phyloP scores from a whole-genome alignment of 2,113 vertebrate genomes.

The Lynx canadensis region DNA sequence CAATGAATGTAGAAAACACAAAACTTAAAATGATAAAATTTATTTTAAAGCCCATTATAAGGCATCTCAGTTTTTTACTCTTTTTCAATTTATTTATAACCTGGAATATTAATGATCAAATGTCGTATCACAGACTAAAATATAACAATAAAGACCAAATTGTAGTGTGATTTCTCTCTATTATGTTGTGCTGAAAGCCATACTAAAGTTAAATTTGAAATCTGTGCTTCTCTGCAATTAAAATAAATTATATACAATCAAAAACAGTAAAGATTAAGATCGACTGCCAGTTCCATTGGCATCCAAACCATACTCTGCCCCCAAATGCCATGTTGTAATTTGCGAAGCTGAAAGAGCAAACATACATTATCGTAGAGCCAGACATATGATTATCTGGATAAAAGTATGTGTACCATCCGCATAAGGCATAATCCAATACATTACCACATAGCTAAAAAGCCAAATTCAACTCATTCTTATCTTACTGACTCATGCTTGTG shows the following conservation, averaged over 20 bases:
- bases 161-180: constrained; percentile 1
- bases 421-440: not conserved
- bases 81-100: constrained; percentile 15
- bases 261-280: constrained; percentile 64
- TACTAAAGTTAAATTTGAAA: constrained; percentile 58
- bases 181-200: constrained; percentile 52
- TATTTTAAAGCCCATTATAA: not conserved
- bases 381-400: constrained; percentile 49
- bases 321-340: constrained; percentile 39
- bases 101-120: not conserved
- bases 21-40: not conserved
- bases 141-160: not conserved
- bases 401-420: not conserved
- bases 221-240: constrained; percentile 45
- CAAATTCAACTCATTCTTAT: not conserved
- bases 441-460: not conserved
- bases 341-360: constrained; percentile 63
- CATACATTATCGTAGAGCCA: constrained; percentile 32
- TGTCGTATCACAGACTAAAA: not conserved
- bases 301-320: constrained; percentile 18
- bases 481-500: not conserved
- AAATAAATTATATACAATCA: constrained; percentile 73
- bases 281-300: not conserved
- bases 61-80: not conserved
- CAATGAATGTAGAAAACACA: not conserved